Base-by-base conservation (phyloP, 2,797 vertebrate species). In the Syngnathus rostellatus region DNA sequence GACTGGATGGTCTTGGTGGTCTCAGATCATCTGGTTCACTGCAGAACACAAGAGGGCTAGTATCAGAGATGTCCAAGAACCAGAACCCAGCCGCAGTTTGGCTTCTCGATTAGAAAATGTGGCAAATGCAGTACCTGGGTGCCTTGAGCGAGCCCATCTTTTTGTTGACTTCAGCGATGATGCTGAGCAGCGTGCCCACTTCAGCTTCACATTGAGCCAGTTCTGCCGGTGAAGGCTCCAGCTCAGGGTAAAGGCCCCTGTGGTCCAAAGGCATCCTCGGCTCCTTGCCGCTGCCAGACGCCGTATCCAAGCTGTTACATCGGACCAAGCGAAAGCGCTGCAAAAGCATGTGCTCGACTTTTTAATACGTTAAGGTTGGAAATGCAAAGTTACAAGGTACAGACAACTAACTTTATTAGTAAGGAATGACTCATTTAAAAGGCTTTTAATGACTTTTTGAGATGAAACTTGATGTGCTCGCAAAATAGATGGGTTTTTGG, bases 131-230 rank as follows among this genome's bases (percentile, higher is more conserved):
- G 72, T 74, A 92, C 93, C 93, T 89, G 9, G 84, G 83, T 16
- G 76, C 78, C 73, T 89, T 90, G 38, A 92, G 77, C 25, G 69
- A 83, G 0, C 90, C 83, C 57, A 93, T 89, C 73, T 88, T 90
- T 45, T 64, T 77, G 69, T 91, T 90, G 21, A 91, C 83, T 41
- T 85, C 88, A 2, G 85, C 77, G 0, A 87, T 84, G 21, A 86
- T 86, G 31, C 72, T 86, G 67, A 87, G 87, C 64, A 89, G 82
- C 0, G 80, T 77, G 0, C 86, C 72, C 41, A 90, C 80, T 69
- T 77, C 81, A 11, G 88, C 86, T 76, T 94, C 89, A 2, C 85
- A 93, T 67, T 79, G 78, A 39, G 85, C 86, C 71, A 84, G 72
- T 63, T 89, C 89, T 16, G 74, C 74, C 0, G 80, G 59, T 0